Percentiles rank a stretch among this genome's conserved stretches.
These are phyloP conservation scores for Gymnocypris eckloni DNA, from an alignment of 2,797 vertebrate species.

Conservation along the genomic window DNA sequence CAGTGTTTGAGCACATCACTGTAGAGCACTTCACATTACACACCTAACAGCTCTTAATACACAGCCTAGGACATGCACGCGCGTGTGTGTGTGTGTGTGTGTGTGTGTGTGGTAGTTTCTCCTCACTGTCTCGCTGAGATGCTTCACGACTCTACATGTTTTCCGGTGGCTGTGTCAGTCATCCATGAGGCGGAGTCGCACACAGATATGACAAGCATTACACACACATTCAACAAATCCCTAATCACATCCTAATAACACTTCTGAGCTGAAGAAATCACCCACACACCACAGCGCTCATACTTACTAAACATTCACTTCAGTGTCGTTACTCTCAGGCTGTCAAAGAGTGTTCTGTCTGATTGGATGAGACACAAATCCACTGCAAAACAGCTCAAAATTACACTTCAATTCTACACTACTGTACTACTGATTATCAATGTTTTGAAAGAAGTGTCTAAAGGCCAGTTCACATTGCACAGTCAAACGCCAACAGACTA, in stretches of 20 bases:
- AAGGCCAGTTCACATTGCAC: too few relatives aligned
- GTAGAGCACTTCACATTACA: not conserved
- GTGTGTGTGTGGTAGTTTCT: not conserved
- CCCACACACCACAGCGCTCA: not conserved
- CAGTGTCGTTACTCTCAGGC: not conserved
- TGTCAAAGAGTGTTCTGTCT: not conserved
- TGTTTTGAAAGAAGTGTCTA: not conserved
- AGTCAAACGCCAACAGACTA: too few relatives aligned
- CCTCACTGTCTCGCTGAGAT: not conserved
- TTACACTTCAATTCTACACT: not conserved
- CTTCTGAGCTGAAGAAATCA: not conserved
- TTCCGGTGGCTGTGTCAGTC: not conserved
- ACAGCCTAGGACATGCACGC: too few relatives aligned
- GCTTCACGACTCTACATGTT: not conserved
- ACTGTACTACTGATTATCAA: not conserved
- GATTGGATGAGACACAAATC: not conserved
- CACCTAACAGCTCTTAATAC: constrained; percentile 4
- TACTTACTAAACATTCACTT: not conserved
- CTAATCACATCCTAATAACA: constrained; percentile 5
- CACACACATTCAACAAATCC: constrained; percentile 3
- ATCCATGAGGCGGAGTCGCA: not conserved
- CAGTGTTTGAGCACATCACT: constrained; percentile 15
- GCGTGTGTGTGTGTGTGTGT: not conserved
- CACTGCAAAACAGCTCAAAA: not conserved
- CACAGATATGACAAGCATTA: not conserved